A percentile compares a stretch with the other conserved stretches of the same genome.
Conservation (phyloP, 2,113 vertebrate species). For the Baryphthengus martii region DNA sequence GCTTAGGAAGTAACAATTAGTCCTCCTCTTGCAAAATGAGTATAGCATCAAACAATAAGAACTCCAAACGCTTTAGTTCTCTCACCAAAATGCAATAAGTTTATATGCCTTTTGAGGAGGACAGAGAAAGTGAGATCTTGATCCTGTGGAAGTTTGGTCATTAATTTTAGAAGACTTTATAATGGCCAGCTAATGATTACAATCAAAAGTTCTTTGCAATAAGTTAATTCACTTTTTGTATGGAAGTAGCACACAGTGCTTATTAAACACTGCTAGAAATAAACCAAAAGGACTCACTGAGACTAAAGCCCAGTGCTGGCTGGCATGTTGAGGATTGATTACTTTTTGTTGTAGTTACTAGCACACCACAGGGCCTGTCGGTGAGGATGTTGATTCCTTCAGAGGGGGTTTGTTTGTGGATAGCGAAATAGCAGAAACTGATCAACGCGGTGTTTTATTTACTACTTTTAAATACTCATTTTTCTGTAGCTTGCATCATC, state of each 20-base stretch:
- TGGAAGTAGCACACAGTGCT: not conserved
- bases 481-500: conserved; percentile 89
- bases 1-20: not conserved
- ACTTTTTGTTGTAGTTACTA: not conserved
- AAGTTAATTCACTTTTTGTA: not conserved
- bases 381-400: not conserved
- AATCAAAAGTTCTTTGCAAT: not conserved
- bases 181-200: not conserved
- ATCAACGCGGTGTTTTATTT: not conserved
- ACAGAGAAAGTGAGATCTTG: not conserved
- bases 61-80: not conserved
- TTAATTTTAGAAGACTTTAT: not conserved
- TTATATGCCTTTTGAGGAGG: not conserved
- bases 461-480: not conserved
- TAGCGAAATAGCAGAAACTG: not conserved
- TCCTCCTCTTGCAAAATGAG: not conserved
- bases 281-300: not conserved
- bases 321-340: not conserved
- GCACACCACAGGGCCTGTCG: not conserved
- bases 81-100: not conserved
- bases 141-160: not conserved
- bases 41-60: not conserved
- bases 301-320: not conserved
- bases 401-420: not conserved
- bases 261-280: not conserved